Base-by-base conservation (phyloP, 2,888 invertebrate genomes). In the Hesperia comma region DNA sequence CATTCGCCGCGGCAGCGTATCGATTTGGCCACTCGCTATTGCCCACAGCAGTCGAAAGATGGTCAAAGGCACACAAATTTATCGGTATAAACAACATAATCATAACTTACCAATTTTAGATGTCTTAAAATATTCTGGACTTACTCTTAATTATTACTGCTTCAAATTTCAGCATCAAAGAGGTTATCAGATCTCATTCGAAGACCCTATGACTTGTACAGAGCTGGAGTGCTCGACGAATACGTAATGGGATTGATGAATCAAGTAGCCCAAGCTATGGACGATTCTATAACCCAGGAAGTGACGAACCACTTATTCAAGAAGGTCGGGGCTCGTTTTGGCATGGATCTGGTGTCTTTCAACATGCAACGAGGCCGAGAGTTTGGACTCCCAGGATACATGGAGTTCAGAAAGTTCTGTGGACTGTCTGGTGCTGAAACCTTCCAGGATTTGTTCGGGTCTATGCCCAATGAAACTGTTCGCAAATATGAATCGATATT, bases 41-140 rank as follows among this genome's bases (percentile, higher is more conserved):
- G 70, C 98, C 98, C 10, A 98, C 98, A 1, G 97, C 97, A 26
- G 96, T 98, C 5, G 98, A 98, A 86, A 94, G 98, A 81, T 98
- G 98, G 97, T 98, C 98, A 64, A 98, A 98, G 90, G 97, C 97
- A 26, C 98, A 98, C 84, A 98, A 98, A 89, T 98, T 98, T 80
- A 97, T 98, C 73, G 96, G 97, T 96, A 93, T 75, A 62, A 32
- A n/a, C n/a, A 12, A 10, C 26, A 15, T 40, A 41, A 64, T 62
- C 46, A 37, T 19, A 10, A 49, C 1, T 12, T 21, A 49, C 19
- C 4, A 0, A 60, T 58, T 14, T 4, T 2, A 26, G 2, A 14
- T 56, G 19, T 33, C 5, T 15, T 7, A 15, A 0, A 19, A 10
- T 8, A 32, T 58, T 6, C 12, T 15, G 10, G 43, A 43, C 12